phyloP scores from a whole-genome alignment of 30 jellyfish, hydroid and myxozoan species.

The Chironex yamaguchii region DNA sequence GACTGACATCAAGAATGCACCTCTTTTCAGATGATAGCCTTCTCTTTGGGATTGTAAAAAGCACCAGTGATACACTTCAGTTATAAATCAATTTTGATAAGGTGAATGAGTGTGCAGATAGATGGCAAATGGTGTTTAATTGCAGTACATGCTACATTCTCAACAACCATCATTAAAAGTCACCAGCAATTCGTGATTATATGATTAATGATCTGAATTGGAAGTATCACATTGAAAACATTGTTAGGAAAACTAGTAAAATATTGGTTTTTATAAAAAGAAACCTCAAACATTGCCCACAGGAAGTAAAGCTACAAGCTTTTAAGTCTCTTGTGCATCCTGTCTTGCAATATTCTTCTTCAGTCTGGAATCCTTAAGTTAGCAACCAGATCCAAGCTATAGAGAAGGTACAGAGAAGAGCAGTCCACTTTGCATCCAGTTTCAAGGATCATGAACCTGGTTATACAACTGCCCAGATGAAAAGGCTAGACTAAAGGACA shows the following conservation, averaged over 20 bases:
- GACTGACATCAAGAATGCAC: no score
- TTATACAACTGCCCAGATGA: no score
- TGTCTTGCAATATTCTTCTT: conserved; percentile 45
- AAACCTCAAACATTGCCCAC: conserved; percentile 51
- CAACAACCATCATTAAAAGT: neutral
- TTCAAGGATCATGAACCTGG: no score
- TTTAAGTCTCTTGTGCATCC: no score
- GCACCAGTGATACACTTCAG: neutral
- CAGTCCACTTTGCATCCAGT: no score
- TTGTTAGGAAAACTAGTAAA: conserved; percentile 40
- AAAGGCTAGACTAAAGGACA: no score
- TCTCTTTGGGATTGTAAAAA: neutral
- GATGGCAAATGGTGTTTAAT: conserved; percentile 1
- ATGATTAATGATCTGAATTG: conserved; percentile 46
- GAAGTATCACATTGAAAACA: conserved; percentile 59
- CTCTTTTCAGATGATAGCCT: conserved; percentile 1
- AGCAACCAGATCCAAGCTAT: conserved; percentile 47
- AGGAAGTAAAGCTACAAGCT: conserved; percentile 7
- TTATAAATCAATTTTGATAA: neutral
- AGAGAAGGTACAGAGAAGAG: conserved; percentile 40
- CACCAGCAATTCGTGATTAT: conserved; percentile 35
- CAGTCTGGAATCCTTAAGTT: conserved; percentile 29
- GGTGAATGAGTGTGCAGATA: conserved; percentile 2
- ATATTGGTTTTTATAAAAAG: conserved; percentile 39
- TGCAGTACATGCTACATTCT: conserved; percentile 19